A percentile compares a stretch with the other conserved stretches of the same genome.
Conservation (phyloP, 2,888 invertebrate genomes). For the Pristionchus entomophagus region DNA sequence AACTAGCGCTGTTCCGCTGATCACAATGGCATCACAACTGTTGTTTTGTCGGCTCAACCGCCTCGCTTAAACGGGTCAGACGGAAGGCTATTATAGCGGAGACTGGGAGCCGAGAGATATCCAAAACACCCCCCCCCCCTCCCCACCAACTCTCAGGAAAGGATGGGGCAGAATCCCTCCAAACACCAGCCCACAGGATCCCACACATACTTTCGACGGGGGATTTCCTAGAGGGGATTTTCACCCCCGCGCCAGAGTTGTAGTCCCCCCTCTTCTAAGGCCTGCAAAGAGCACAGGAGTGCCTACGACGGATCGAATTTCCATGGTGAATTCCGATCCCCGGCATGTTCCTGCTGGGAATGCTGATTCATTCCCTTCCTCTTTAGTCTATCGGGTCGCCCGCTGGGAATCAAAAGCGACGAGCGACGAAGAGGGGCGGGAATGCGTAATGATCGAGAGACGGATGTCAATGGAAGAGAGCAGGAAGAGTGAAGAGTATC, state of each 20-base stretch:
- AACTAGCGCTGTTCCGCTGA: not conserved
- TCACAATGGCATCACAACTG: not conserved
- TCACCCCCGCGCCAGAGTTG: not conserved
- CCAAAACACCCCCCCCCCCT: too few relatives aligned
- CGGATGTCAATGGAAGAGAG: not conserved
- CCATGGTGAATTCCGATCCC: not conserved
- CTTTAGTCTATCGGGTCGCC: not conserved
- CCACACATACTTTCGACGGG: not conserved
- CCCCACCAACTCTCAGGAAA: not conserved
- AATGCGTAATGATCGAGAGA: slow-evolving; percentile 29
- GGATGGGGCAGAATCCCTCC: not conserved
- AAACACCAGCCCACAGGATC: not conserved
- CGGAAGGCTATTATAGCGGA: not conserved
- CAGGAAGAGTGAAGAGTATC: not conserved
- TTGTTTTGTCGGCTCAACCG: not conserved
- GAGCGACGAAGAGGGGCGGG: slow-evolving; percentile 9
- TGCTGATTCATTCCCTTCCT: not conserved
- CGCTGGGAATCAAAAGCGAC: not conserved
- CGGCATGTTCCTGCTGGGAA: not conserved
- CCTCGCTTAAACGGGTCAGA: not conserved
- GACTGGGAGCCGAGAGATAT: not conserved
- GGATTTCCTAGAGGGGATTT: not conserved
- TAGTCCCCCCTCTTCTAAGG: not conserved
- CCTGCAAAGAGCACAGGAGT: not conserved
- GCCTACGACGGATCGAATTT: not conserved